Percentiles rank a stretch among this genome's conserved stretches.
phyloP scores from a whole-genome alignment of 2,113 vertebrate species.

The Aramus guarauna region DNA sequence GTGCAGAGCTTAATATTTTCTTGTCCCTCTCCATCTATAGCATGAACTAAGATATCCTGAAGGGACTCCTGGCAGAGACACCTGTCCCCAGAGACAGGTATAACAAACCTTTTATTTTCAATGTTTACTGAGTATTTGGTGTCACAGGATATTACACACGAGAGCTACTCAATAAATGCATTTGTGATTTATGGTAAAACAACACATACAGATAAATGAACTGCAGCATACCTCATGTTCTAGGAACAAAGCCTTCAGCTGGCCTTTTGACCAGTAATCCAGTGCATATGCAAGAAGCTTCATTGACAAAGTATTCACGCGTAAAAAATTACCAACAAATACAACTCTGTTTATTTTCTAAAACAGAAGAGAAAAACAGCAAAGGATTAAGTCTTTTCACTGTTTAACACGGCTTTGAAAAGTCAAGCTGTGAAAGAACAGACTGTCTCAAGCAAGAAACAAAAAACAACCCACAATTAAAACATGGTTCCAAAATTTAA shows the following conservation, averaged over 20 bases:
- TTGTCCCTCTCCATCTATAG: neutral
- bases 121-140: neutral
- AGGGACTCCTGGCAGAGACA: neutral
- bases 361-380: neutral
- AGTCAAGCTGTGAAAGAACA: neutral
- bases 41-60: neutral
- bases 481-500: neutral
- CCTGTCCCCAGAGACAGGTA: neutral
- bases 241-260: slow-evolving; percentile 83
- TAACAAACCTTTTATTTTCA: neutral
- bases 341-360: slow-evolving; percentile 87
- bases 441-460: neutral
- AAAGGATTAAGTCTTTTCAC: neutral
- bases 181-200: neutral
- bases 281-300: slow-evolving; percentile 90
- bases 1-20: neutral
- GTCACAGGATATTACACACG: neutral
- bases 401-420: neutral
- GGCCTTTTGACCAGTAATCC: slow-evolving; percentile 87
- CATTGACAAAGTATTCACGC: slow-evolving; percentile 98
- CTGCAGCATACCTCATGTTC: slow-evolving; percentile 79
- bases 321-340: slow-evolving; percentile 96
- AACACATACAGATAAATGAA: neutral
- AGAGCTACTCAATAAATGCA: neutral
- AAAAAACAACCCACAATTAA: neutral